phyloP scores from a whole-genome alignment of 2,797 vertebrate species.

The Arvicola amphibius region DNA sequence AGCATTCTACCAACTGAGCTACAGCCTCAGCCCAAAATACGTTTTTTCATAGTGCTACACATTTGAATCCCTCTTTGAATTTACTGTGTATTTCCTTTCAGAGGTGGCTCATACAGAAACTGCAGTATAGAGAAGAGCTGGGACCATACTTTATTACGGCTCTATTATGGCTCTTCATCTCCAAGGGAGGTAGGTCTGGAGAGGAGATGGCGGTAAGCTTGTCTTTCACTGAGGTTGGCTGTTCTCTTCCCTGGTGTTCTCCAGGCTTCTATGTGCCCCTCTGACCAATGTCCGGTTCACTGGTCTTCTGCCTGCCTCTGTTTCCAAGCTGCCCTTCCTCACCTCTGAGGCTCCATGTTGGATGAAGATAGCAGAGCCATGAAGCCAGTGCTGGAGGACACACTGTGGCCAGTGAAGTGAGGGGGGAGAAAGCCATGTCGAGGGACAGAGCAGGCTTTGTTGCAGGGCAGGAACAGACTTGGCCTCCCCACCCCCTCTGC shows the following conservation, averaged over 20 bases:
- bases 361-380: conserved; percentile 58
- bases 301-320: conserved; percentile 57
- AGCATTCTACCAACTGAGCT: neutral
- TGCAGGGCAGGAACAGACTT: conserved; percentile 19
- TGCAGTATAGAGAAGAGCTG: neutral
- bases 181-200: conserved; percentile 1
- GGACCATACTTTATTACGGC: neutral
- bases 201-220: conserved; percentile 55
- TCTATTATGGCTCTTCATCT: neutral
- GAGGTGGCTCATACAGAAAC: conserved; percentile 53
- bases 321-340: conserved; percentile 59
- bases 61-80: conserved; percentile 51
- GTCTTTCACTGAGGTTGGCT: conserved; percentile 2
- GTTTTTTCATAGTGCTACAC: conserved; percentile 8
- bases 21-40: neutral
- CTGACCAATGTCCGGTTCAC: conserved; percentile 3
- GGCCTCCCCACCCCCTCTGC: neutral
- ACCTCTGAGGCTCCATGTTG: conserved; percentile 50
- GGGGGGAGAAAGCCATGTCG: conserved; percentile 55
- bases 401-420: conserved; percentile 44
- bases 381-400: conserved; percentile 47
- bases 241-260: conserved; percentile 7
- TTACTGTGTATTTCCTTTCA: conserved; percentile 44
- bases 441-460: conserved; percentile 66
- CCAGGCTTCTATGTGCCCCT: neutral